A percentile compares a stretch with the other conserved stretches of the same genome.
Evolutionary conservation across 2,113 vertebrate genomes (phyloP).

Genomic region (Tragelaphus imberbis): DNA sequence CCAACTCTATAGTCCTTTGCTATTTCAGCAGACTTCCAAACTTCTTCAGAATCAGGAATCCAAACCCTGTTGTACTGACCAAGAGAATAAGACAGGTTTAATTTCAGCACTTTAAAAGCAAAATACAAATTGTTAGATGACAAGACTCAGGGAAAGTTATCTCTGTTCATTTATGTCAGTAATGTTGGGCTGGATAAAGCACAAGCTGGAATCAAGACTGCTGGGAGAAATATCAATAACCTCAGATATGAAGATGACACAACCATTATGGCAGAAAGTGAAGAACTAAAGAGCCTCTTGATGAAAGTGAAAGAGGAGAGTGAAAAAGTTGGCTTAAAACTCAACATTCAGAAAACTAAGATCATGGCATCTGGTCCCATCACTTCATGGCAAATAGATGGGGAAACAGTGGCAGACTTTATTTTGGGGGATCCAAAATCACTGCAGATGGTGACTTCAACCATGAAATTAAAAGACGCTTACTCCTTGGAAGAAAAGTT

Average conservation of each 20-base stretch:
- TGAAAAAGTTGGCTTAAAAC: not conserved
- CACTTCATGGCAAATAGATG: not conserved
- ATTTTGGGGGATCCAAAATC: not conserved
- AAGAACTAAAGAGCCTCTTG: not conserved
- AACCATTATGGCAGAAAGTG: not conserved
- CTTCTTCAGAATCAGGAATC: constrained; percentile 92
- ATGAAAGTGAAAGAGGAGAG: not conserved
- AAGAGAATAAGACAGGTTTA: constrained; percentile 43
- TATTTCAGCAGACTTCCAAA: constrained; percentile 97
- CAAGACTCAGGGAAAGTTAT: not conserved
- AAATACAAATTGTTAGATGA: not conserved
- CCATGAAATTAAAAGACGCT: not conserved
- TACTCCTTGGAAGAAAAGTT: not conserved
- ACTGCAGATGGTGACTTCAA: not conserved
- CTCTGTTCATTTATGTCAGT: not conserved
- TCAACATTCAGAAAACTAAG: not conserved
- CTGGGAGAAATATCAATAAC: not conserved
- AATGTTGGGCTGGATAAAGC: not conserved
- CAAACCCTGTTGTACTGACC: constrained; percentile 95
- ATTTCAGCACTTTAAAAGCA: not conserved
- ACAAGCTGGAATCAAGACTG: not conserved
- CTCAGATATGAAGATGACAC: not conserved
- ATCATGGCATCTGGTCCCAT: not conserved
- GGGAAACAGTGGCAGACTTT: not conserved
- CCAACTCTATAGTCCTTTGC: constrained; percentile 85